Conservation (phyloP, 2,888 invertebrate genomes). For the Nomada fucata region DNA sequence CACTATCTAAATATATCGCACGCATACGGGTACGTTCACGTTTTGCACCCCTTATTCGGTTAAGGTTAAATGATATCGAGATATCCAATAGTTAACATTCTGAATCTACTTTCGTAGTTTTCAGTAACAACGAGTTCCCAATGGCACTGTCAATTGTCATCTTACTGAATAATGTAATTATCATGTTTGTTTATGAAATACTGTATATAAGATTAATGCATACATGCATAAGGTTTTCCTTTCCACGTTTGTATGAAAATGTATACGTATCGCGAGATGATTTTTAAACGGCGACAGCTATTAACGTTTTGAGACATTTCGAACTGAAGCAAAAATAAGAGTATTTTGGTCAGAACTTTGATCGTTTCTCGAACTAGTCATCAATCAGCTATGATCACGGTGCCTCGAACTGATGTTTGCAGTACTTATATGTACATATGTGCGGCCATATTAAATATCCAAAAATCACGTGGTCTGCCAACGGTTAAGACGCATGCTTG, state of each 20-base stretch:
- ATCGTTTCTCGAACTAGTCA: conserved; percentile 23
- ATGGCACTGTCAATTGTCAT: conserved; percentile 28
- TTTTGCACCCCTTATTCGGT: conserved; percentile 6
- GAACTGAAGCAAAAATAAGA: not conserved
- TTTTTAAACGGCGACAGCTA: conserved; percentile 5
- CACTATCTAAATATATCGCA: conserved; percentile 22
- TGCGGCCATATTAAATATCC: conserved; percentile 69
- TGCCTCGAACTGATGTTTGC: conserved; percentile 60
- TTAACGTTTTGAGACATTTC: conserved; percentile 27
- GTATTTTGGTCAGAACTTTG: conserved; percentile 15
- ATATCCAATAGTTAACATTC: not conserved
- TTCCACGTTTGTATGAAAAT: conserved; percentile 24
- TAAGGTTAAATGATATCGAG: not conserved
- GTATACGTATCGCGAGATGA: conserved; percentile 32
- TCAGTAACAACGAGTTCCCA: not conserved
- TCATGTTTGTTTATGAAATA: conserved; percentile 51
- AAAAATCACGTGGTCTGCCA: conserved; percentile 61
- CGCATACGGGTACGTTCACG: not conserved
- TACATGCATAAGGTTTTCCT: conserved; percentile 19
- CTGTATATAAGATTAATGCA: conserved; percentile 25
- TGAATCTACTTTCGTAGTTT: not conserved
- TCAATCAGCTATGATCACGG: conserved; percentile 41
- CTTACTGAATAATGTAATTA: not conserved
- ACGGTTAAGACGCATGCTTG: conserved; percentile 52
- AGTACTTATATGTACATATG: conserved; percentile 8